Evolutionary conservation across 2,888 invertebrate genomes (phyloP), one percentile per base, ranked within the genome.

Genomic region (Poecilobothrus nobilitatus): DNA sequence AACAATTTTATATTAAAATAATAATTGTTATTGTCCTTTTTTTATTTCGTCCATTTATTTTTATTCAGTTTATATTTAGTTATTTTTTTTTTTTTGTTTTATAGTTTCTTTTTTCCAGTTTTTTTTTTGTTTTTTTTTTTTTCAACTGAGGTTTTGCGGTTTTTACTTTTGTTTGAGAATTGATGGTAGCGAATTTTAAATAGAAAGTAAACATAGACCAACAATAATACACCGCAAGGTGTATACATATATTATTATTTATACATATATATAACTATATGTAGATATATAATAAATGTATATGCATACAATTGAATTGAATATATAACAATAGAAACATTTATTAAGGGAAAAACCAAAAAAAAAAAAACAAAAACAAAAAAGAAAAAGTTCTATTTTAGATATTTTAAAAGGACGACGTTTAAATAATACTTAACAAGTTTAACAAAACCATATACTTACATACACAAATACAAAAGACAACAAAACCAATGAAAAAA

Each of bases 141-240:
- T 53, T 18, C n/a, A 53, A 53, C 53, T 53, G 53, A 53, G 53
- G 53, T 53, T 53, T 53, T 53, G 53, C 15, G 53, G 53, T 53
- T 53, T 53, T 53, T 53, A 53, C 53, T 53, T 53, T 53, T 53
- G 53, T 53, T 53, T 53, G 53, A 12, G 53, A 53, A 53, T 53
- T 53, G 53, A 53, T 53, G n/a, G 53, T 53, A 53, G 53, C 53
- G 53, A 53, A 53, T 53, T 53, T 53, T 53, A 53, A 53, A 53
- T 15, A 53, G 53, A 18, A 53, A 53, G 15, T 5, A 41, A 41
- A 12, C 15, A 12, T 5, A 9, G 12, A 53, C 9, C 53, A 53
- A 53, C 18, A 53, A 53, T 53, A 53, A 6, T 18, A 12, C 18
- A 53, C 53, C 53, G 53, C 53, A 53, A 53, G 53, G 53, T 53